Evolutionary conservation across 1,140 invertebrate species (phyloP), one percentile per base, ranked within the genome.

Genomic region (Drosophila mojavensis): DNA sequence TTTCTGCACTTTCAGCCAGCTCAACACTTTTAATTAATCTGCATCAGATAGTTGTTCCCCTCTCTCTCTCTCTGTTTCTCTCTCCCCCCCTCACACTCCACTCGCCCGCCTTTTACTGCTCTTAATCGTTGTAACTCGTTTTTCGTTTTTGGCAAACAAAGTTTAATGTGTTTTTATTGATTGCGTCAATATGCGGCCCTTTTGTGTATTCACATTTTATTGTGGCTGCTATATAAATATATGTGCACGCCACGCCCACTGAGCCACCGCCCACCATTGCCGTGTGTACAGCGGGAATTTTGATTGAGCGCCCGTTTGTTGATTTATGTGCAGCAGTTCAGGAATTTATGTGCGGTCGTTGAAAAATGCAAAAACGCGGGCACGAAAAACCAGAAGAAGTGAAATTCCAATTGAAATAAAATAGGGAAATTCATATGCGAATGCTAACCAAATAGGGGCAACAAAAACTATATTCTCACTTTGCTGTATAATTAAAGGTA

Each of bases 111-210:
- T 41, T 24, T 47, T 33, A 28, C 15, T 28, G 41, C 59, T 48
- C 45, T 55, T 71, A 63, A 33, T 51, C 81, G 74, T 74, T 78
- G 79, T 58, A 55, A 50, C 17, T 47, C 7, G 43, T 17, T 45
- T 45, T 45, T 45, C 15, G 7, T 47, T 47, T 47, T 47, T 47
- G n/a, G 43, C 68, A 82, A 75, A 82, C 81, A 78, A 75, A 75
- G 51, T 82, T 82, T 82, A 82, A 82, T 82, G 79, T 82, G 75
- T 78, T 82, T 82, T 82, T 78, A 82, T 82, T 82, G 79, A 82
- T 82, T 82, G 48, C 64, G 77, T 81, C 68, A 65, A 53, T 41
- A 54, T 53, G 33, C 24, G 11, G 20, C 47, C 20, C 47, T 30
- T 59, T 53, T 56, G n/a, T 43, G 28, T 53, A 53, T 30, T 11